Evolutionary conservation across 2,113 vertebrate genomes (phyloP).

Genomic region (Oncorhynchus mykiss): DNA sequence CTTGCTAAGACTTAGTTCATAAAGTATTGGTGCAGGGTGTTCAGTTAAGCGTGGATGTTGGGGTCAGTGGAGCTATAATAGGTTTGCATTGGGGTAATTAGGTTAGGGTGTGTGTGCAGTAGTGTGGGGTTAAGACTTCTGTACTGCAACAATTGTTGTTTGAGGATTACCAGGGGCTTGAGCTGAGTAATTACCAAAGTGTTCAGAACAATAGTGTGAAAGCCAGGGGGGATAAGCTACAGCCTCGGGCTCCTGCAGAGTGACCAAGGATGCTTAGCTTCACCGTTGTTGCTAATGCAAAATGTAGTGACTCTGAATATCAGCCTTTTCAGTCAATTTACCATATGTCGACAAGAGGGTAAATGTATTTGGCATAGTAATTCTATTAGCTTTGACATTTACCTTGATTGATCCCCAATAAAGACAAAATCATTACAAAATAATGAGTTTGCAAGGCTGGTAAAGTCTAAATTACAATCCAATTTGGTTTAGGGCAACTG

Average conservation of each 20-base stretch:
- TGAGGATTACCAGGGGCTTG: constrained; percentile 64
- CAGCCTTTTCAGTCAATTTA: too few species aligned
- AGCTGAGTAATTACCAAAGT: constrained; percentile 48
- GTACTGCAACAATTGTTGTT: constrained; percentile 44
- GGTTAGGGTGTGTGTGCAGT: constrained; percentile 29
- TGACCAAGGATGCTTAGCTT: neutral
- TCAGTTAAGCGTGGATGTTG: neutral
- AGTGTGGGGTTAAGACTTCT: constrained; percentile 49
- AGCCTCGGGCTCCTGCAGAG: constrained; percentile 3
- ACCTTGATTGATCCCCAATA: too few species aligned
- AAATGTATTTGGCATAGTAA: too few species aligned
- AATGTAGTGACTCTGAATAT: neutral
- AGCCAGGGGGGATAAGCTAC: constrained; percentile 35
- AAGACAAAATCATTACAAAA: too few species aligned
- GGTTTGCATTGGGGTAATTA: constrained; percentile 10
- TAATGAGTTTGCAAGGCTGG: too few species aligned
- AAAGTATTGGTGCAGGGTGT: neutral
- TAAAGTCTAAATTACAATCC: too few species aligned
- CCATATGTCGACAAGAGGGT: too few species aligned
- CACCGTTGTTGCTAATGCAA: neutral
- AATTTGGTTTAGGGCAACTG: too few species aligned
- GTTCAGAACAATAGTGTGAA: constrained; percentile 45
- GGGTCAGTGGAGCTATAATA: neutral
- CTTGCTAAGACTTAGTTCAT: too few species aligned
- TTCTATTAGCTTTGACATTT: too few species aligned